Percentiles rank a stretch among this genome's conserved stretches.
Evolutionary conservation across 2,797 vertebrate species (phyloP).

Genomic region (Limnodromus scolopaceus): DNA sequence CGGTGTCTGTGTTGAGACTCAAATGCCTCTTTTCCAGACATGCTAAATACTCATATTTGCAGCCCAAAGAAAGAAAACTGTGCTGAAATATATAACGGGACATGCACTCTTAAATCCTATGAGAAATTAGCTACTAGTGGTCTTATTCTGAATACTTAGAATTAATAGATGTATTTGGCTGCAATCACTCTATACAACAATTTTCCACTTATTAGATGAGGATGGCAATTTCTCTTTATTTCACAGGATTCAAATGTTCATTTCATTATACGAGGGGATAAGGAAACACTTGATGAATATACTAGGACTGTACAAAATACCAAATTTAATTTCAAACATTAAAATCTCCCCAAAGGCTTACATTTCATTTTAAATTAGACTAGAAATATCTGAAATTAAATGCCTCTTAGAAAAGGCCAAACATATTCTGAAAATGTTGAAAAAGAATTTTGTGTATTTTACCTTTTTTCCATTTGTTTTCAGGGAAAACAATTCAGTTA

Average conservation of each 20-base stretch:
- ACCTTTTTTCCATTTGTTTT: neutral
- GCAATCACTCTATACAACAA: neutral
- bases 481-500: neutral
- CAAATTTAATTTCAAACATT: neutral
- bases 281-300: neutral
- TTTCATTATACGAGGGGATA: neutral
- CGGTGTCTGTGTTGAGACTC: neutral
- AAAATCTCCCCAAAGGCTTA: accelerated
- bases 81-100: neutral
- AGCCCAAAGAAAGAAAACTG: neutral
- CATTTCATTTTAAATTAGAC: neutral
- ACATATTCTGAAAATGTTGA: neutral
- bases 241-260: neutral
- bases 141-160: neutral
- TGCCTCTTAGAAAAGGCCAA: neutral
- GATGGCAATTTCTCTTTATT: neutral
- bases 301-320: neutral
- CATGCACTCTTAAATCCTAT: neutral
- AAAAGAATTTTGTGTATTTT: neutral
- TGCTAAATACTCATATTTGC: neutral
- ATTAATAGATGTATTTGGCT: neutral
- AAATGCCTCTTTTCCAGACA: neutral
- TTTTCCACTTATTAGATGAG: neutral
- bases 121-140: neutral
- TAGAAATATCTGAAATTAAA: neutral